A percentile compares a stretch with the other conserved stretches of the same genome.
These are phyloP conservation scores for Ceratothoa steindachneri DNA, from an alignment of 2,888 invertebrate species.

Conservation along the genomic window DNA sequence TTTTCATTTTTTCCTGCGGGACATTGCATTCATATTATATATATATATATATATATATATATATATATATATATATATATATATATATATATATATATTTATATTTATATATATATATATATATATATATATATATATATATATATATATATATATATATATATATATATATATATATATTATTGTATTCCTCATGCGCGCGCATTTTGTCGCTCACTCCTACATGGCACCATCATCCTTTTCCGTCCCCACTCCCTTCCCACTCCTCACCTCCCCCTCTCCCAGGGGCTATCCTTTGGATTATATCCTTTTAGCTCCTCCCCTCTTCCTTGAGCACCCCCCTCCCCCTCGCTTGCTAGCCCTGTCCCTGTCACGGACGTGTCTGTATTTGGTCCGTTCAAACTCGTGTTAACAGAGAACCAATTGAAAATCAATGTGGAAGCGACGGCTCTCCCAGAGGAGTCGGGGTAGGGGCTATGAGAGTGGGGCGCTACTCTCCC, in stretches of 20 bases:
- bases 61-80: constrained; percentile 9
- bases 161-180: constrained; percentile 17
- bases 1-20: too few species aligned
- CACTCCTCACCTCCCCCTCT: background rate
- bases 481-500: too few species aligned
- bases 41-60: constrained; percentile 9
- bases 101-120: constrained; percentile 12
- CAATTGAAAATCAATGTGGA: constrained; percentile 13
- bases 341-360: background rate
- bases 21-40: background rate
- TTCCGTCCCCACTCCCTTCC: background rate
- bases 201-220: too few species aligned
- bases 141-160: constrained; percentile 9
- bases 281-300: background rate
- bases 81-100: constrained; percentile 6
- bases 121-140: constrained; percentile 13
- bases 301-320: background rate
- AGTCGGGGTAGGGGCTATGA: too few species aligned
- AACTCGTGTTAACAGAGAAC: constrained; percentile 11
- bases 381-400: constrained; percentile 14
- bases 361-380: constrained; percentile 1
- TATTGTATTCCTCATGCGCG: too few species aligned
- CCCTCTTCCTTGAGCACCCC: background rate
- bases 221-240: too few species aligned
- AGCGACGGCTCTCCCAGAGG: background rate